phyloP scores from a whole-genome alignment of 2,113 vertebrate genomes.

The Alouatta palliata region DNA sequence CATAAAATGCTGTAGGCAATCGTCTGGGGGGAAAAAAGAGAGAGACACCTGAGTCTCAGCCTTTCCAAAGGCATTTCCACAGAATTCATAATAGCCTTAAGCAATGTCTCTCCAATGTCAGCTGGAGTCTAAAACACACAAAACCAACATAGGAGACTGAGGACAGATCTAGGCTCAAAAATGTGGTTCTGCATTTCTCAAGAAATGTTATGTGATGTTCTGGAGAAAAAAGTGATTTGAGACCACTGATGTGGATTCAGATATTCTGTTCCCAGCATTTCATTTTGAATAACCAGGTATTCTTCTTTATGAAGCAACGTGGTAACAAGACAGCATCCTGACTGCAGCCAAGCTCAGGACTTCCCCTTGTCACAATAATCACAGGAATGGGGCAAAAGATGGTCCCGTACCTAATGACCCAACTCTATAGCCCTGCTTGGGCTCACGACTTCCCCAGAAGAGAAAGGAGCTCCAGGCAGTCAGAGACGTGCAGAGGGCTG shows the following conservation, averaged over 20 bases:
- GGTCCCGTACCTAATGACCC: not conserved
- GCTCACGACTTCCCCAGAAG: not conserved
- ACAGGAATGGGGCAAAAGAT: not conserved
- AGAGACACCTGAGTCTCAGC: not conserved
- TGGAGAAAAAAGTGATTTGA: constrained; percentile 77
- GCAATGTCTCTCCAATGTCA: accelerated
- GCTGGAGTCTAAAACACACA: not conserved
- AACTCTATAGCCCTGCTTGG: not conserved
- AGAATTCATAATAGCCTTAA: too few species aligned
- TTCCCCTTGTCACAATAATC: not conserved
- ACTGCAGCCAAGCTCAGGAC: not conserved
- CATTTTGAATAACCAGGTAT: accelerated
- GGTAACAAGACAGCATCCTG: not conserved
- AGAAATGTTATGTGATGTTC: constrained; percentile 89
- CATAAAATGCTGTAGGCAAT: constrained; percentile 99
- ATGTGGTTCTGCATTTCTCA: too few species aligned
- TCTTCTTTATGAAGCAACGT: too few species aligned
- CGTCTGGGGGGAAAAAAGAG: constrained; percentile 86
- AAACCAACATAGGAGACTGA: accelerated
- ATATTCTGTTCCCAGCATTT: accelerated
- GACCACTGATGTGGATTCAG: accelerated
- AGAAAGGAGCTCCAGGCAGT: not conserved
- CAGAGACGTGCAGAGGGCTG: not conserved
- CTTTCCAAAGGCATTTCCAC: not conserved
- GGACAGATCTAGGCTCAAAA: too few species aligned